Evolutionary conservation across 1,140 invertebrate species (phyloP).

Genomic region (Andricus grossulariae): DNA sequence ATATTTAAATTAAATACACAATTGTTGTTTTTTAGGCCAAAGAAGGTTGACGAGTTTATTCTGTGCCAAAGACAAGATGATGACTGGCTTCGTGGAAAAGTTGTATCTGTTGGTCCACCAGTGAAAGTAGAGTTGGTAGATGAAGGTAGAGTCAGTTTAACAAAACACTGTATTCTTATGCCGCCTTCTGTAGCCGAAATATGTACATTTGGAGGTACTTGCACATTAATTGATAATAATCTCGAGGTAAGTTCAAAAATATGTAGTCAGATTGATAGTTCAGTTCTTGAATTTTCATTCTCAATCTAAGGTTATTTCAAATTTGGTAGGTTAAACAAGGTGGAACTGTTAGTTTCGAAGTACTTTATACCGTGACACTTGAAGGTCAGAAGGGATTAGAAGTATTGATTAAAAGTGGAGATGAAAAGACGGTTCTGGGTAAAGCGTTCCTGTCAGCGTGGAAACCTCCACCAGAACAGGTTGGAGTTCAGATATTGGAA

Average conservation of each 20-base stretch:
- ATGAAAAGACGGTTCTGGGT: neutral
- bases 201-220: constrained; percentile 47
- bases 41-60: constrained; percentile 55
- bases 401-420: neutral
- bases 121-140: constrained; percentile 58
- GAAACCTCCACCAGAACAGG: neutral
- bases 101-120: constrained; percentile 41
- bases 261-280: constrained; percentile 40
- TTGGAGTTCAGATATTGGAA: neutral
- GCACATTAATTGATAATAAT: constrained; percentile 41
- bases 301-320: too few species aligned
- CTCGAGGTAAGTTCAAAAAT: neutral
- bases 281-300: constrained; percentile 48
- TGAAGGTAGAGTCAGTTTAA: constrained; percentile 49
- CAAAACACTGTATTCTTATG: constrained; percentile 40
- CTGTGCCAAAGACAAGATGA: constrained; percentile 44
- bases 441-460: constrained; percentile 4
- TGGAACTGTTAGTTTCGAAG: neutral
- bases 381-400: neutral
- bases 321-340: constrained; percentile 7
- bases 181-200: constrained; percentile 43
- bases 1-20: neutral
- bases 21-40: constrained; percentile 51
- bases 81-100: constrained; percentile 64
- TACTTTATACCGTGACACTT: neutral